Percentiles rank a stretch among this genome's conserved stretches.
phyloP scores from a whole-genome alignment of 2,888 invertebrate species.

The Asteroscopus sphinx region DNA sequence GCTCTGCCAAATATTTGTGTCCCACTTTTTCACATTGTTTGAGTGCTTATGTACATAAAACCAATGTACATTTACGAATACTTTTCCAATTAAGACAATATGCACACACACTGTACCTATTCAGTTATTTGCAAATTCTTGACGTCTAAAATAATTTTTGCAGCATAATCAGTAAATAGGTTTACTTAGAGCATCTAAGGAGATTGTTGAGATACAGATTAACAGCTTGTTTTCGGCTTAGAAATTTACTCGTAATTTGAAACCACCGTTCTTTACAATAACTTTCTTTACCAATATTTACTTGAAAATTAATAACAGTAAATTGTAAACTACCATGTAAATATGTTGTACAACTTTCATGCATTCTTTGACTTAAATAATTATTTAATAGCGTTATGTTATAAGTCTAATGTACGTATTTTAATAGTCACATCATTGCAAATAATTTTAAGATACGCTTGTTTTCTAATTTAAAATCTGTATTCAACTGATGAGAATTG shows the following conservation, averaged over 20 bases:
- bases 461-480: neutral
- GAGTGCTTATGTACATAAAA: conserved; percentile 39
- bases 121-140: conserved; percentile 28
- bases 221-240: conserved; percentile 15
- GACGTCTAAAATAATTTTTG: conserved; percentile 10
- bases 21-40: conserved; percentile 52
- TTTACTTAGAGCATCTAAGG: conserved; percentile 8
- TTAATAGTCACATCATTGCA: too few species aligned
- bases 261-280: conserved; percentile 20
- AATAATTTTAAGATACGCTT: too few species aligned
- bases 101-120: conserved; percentile 25
- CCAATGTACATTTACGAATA: conserved; percentile 34
- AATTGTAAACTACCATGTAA: neutral
- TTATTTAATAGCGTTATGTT: too few species aligned
- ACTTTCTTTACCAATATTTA: conserved; percentile 13
- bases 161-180: conserved; percentile 15
- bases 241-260: conserved; percentile 28
- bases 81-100: conserved; percentile 50
- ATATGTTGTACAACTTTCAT: too few species aligned
- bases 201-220: conserved; percentile 26
- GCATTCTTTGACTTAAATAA: too few species aligned
- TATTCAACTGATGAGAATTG: neutral
- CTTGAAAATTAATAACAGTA: conserved; percentile 2
- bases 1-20: conserved; percentile 56
- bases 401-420: too few species aligned